Conservation (phyloP, 2,888 invertebrate species). For the Meiosimyza decipiens region DNA sequence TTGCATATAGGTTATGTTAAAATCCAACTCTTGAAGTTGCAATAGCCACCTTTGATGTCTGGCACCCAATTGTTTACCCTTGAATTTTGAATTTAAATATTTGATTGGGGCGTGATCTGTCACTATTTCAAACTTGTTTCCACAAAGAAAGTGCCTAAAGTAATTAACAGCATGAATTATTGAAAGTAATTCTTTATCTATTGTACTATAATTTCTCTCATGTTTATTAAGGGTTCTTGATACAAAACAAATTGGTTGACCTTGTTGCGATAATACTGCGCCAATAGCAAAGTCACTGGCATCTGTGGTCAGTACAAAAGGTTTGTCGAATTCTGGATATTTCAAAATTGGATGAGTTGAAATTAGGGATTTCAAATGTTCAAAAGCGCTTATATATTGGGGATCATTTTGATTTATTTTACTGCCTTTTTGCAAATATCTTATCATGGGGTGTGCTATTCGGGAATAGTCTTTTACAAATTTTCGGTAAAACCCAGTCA, state of each 20-base stretch:
- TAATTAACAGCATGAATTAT: slow-evolving; percentile 41
- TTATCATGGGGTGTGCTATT: background rate
- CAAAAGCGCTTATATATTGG: no score
- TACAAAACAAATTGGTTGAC: slow-evolving; percentile 40
- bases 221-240: slow-evolving; percentile 43
- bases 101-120: slow-evolving; percentile 42
- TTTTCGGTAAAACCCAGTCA: background rate
- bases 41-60: slow-evolving; percentile 35
- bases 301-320: slow-evolving; percentile 41
- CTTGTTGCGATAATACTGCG: slow-evolving; percentile 23
- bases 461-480: background rate
- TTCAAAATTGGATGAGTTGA: background rate
- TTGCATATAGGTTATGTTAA: slow-evolving; percentile 30
- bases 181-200: background rate
- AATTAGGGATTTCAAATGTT: no score
- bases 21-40: slow-evolving; percentile 25
- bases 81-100: background rate
- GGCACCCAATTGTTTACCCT: background rate
- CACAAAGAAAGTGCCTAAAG: slow-evolving; percentile 39
- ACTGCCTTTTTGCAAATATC: no score
- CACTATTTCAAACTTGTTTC: slow-evolving; percentile 31
- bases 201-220: slow-evolving; percentile 8
- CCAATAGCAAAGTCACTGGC: slow-evolving; percentile 42
- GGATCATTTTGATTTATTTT: no score
- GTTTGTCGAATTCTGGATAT: slow-evolving; percentile 42